Conservation (phyloP, 2,113 vertebrate species). For the Neotoma lepida region DNA sequence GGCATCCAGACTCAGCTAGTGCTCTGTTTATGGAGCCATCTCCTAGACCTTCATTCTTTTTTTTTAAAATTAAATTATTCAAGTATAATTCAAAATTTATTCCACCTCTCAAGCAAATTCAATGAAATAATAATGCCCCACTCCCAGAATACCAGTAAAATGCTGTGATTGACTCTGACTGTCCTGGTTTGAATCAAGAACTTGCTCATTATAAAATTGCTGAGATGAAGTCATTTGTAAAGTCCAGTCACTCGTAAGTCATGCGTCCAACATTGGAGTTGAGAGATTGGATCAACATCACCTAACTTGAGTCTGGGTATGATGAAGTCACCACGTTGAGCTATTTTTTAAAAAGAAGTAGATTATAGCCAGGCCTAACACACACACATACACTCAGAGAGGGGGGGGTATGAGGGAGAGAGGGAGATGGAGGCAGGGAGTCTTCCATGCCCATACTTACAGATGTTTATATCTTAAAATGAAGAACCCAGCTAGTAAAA, state of each 20-base stretch:
- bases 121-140: background rate
- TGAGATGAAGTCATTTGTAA: background rate
- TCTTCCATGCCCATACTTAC: background rate
- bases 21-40: background rate
- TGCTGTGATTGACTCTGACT: background rate
- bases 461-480: background rate
- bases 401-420: too few relatives aligned
- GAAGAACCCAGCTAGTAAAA: background rate
- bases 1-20: background rate
- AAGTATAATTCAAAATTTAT: background rate
- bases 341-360: background rate
- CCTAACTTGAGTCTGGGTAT: background rate
- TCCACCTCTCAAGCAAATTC: background rate
- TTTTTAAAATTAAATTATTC: background rate
- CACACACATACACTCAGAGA: background rate
- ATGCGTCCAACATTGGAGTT: background rate
- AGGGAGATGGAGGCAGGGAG: rapidly evolving
- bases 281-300: background rate
- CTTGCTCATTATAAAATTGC: background rate
- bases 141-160: background rate
- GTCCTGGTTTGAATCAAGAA: background rate
- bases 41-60: background rate
- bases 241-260: background rate
- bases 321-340: background rate
- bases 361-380: background rate